Evolutionary conservation across 92 coral and sea anemone genomes (phyloP).

Genomic region (Montipora capitata): DNA sequence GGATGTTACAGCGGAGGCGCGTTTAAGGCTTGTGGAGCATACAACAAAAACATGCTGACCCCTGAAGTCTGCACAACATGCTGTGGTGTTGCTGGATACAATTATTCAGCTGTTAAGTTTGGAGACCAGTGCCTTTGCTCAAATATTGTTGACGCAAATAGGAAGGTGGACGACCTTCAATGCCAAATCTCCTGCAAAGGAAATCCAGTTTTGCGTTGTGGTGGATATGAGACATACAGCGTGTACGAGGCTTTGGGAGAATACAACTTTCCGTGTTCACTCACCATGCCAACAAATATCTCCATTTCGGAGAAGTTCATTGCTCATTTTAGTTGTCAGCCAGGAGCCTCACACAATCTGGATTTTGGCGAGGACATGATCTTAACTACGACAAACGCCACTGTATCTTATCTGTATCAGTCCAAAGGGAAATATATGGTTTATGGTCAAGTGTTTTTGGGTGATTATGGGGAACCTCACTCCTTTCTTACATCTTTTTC

Average conservation of each 20-base stretch:
- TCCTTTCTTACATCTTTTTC: neutral
- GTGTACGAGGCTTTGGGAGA: conserved; percentile 78
- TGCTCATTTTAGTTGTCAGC: conserved; percentile 55
- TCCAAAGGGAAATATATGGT: conserved; percentile 43
- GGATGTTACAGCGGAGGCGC: conserved; percentile 79
- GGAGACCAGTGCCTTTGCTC: conserved; percentile 94
- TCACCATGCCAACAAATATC: conserved; percentile 69
- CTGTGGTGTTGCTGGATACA: conserved; percentile 78
- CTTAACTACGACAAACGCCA: conserved; percentile 15
- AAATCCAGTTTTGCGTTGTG: conserved; percentile 79
- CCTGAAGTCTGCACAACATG: conserved; percentile 83
- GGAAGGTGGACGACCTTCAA: conserved; percentile 49
- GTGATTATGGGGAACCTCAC: conserved; percentile 65
- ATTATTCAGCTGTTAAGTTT: conserved; percentile 72
- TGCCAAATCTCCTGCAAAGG: conserved; percentile 88
- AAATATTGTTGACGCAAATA: conserved; percentile 23
- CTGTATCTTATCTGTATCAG: conserved; percentile 46
- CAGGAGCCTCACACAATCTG: conserved; percentile 54
- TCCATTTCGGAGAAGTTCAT: conserved; percentile 60
- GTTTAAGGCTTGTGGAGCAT: conserved; percentile 75
- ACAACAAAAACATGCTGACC: conserved; percentile 69
- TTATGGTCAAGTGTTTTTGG: conserved; percentile 30
- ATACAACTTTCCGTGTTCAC: conserved; percentile 49
- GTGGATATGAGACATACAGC: conserved; percentile 74
- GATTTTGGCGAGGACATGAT: conserved; percentile 83